Conservation (phyloP, 2,888 invertebrate genomes). For the Cataglyphis cursor region DNA sequence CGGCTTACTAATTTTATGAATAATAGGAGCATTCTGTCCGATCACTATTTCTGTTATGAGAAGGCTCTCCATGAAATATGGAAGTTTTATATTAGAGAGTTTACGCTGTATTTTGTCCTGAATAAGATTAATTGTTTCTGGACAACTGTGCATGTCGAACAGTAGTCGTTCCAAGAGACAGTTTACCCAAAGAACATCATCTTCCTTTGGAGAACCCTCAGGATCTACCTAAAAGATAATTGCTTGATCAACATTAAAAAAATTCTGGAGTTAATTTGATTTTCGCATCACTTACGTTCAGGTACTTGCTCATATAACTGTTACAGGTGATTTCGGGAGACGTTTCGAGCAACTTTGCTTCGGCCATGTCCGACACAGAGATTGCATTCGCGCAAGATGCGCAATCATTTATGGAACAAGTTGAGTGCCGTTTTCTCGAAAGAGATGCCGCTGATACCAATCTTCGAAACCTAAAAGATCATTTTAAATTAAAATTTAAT, state of each 20-base stretch:
- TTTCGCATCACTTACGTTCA: conserved; percentile 76
- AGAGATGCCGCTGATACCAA: conserved; percentile 87
- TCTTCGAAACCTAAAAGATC: conserved; percentile 87
- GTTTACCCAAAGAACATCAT: conserved; percentile 92
- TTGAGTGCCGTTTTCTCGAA: conserved; percentile 77
- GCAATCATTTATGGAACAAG: conserved; percentile 77
- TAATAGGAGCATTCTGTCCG: conserved; percentile 90
- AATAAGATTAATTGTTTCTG: conserved; percentile 90
- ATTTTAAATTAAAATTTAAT: background rate
- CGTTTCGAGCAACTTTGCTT: conserved; percentile 81
- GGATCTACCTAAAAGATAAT: conserved; percentile 39
- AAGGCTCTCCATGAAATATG: conserved; percentile 95
- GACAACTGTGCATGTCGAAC: conserved; percentile 94
- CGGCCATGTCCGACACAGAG: conserved; percentile 67
- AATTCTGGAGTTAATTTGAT: conserved; percentile 5
- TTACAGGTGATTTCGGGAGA: conserved; percentile 81
- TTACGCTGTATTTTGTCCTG: conserved; percentile 95
- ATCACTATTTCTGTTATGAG: conserved; percentile 92
- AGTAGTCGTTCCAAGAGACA: conserved; percentile 92
- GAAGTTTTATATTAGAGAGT: conserved; percentile 94
- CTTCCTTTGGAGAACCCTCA: conserved; percentile 49
- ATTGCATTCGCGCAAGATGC: conserved; percentile 69
- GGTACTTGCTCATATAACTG: conserved; percentile 83
- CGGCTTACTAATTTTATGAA: conserved; percentile 90
- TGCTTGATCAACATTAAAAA: background rate